phyloP scores from a whole-genome alignment of 1,140 invertebrate species.

The Drosophila leontia region DNA sequence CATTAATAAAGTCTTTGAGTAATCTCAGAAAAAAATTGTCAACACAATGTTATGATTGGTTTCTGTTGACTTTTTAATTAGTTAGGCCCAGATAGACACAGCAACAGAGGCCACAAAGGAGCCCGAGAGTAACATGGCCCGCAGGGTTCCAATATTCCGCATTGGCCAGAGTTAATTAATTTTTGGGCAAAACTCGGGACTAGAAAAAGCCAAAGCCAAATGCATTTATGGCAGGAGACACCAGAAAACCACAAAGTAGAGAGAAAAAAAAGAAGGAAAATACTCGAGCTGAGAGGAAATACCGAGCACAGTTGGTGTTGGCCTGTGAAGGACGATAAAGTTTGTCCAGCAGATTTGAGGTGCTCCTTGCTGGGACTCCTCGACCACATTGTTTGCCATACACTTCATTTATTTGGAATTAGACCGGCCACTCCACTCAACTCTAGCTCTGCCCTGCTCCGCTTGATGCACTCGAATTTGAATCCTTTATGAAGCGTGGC shows the following conservation, averaged over 20 bases:
- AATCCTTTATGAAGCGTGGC: slow-evolving; percentile 84
- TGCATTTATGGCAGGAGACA: slow-evolving; percentile 49
- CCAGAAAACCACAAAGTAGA: slow-evolving; percentile 19
- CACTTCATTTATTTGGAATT: slow-evolving; percentile 84
- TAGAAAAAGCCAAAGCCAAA: slow-evolving; percentile 54
- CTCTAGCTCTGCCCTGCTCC: slow-evolving; percentile 15
- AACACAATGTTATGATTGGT: slow-evolving; percentile 69
- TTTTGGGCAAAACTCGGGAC: slow-evolving; percentile 39
- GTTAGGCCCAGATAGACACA: slow-evolving; percentile 37
- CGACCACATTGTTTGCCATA: slow-evolving; percentile 79
- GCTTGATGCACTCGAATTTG: slow-evolving; percentile 79
- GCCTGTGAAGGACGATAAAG: slow-evolving; percentile 62
- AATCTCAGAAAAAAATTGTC: slow-evolving; percentile 30
- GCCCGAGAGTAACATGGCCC: slow-evolving; percentile 25
- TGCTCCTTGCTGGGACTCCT: slow-evolving; percentile 1
- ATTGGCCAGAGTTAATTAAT: slow-evolving; percentile 69
- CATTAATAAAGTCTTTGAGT: not conserved
- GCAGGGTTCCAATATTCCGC: slow-evolving; percentile 23
- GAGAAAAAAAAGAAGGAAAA: slow-evolving; percentile 9
- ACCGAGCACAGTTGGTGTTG: slow-evolving; percentile 58
- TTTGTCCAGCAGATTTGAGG: slow-evolving; percentile 53
- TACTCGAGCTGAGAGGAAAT: slow-evolving; percentile 14
- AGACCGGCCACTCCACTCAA: slow-evolving; percentile 56
- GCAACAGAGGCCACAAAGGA: slow-evolving; percentile 27
- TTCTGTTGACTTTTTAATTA: slow-evolving; percentile 73